These are phyloP conservation scores for Dendrolimus pini DNA, from an alignment of 2,888 invertebrate species.

Conservation along the genomic window DNA sequence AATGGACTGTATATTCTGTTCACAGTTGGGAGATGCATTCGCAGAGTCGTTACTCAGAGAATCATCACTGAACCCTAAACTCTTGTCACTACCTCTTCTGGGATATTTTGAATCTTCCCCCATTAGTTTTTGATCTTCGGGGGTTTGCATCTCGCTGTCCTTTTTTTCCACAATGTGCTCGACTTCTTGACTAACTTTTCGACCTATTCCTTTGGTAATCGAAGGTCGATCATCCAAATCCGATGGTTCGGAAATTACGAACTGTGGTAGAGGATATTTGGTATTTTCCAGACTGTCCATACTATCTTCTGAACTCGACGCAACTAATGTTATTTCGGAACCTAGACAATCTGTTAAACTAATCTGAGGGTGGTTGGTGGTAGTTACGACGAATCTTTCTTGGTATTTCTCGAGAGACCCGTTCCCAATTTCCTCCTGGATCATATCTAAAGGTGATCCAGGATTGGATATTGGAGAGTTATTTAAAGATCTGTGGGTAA, in stretches of 20 bases:
- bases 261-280: constrained; percentile 73
- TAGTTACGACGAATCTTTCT: constrained; percentile 20
- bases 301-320: constrained; percentile 84
- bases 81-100: constrained; percentile 82
- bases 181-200: constrained; percentile 80
- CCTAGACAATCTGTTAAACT: constrained; percentile 95
- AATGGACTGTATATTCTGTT: constrained; percentile 64
- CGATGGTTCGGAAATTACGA: constrained; percentile 84
- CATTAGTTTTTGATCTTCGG: constrained; percentile 41
- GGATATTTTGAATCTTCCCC: constrained; percentile 64
- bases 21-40: constrained; percentile 73
- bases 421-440: constrained; percentile 79
- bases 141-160: constrained; percentile 58
- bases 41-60: constrained; percentile 82
- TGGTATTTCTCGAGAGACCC: constrained; percentile 36
- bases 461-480: constrained; percentile 80
- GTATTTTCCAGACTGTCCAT: constrained; percentile 81
- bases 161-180: constrained; percentile 32
- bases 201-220: constrained; percentile 86
- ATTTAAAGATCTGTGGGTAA: constrained; percentile 74
- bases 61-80: constrained; percentile 83
- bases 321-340: constrained; percentile 87
- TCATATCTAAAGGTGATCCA: constrained; percentile 85
- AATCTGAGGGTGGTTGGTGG: constrained; percentile 85
- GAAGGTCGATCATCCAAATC: constrained; percentile 84